Conservation (phyloP, 1,140 invertebrate species). For the Lordiphosa mommai region DNA sequence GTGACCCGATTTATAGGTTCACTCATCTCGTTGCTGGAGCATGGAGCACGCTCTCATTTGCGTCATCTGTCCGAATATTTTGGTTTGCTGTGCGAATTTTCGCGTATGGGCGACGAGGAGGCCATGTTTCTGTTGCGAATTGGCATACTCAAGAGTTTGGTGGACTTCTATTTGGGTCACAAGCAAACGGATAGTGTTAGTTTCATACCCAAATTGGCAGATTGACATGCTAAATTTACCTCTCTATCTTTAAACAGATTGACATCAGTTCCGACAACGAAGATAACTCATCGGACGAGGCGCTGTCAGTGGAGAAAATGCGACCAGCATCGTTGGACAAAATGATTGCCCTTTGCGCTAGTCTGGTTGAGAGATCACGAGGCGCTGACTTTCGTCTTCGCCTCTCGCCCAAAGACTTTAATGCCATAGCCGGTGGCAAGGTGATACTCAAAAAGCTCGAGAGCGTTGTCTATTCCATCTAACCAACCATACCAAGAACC, state of each 20-base stretch:
- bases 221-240: not conserved
- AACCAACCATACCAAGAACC: conserved; percentile 10
- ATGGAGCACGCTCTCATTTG: conserved; percentile 90
- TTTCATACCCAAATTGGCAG: not conserved
- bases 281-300: conserved; percentile 83
- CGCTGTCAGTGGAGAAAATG: conserved; percentile 84
- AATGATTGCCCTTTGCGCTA: conserved; percentile 94
- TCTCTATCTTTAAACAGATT: conserved; percentile 79
- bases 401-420: conserved; percentile 89
- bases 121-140: conserved; percentile 91
- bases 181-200: conserved; percentile 80
- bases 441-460: conserved; percentile 80
- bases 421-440: conserved; percentile 91
- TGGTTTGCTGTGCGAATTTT: conserved; percentile 94
- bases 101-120: conserved; percentile 96
- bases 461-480: conserved; percentile 40
- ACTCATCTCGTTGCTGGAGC: conserved; percentile 93
- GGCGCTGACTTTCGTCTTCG: conserved; percentile 87
- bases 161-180: conserved; percentile 94
- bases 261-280: conserved; percentile 89
- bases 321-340: conserved; percentile 95
- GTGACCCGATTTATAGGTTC: conserved; percentile 95
- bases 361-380: conserved; percentile 92
- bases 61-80: conserved; percentile 96
- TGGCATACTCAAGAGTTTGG: conserved; percentile 93